phyloP scores from a whole-genome alignment of 2,113 vertebrate species.

The Ammodytes marinus region DNA sequence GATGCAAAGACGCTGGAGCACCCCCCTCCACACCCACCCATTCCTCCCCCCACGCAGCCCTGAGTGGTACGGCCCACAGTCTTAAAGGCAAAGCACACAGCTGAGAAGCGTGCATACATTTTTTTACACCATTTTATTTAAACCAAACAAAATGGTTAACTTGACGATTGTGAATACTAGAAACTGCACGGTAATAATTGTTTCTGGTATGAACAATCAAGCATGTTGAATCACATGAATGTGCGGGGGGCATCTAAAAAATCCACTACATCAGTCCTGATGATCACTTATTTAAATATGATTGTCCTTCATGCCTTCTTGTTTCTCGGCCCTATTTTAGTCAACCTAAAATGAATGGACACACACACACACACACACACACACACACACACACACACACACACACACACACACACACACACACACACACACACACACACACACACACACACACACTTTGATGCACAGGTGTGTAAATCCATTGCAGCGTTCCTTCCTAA shows the following conservation, averaged over 20 bases:
- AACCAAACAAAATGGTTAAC: constrained; percentile 18
- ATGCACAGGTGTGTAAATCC: constrained; percentile 47
- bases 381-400: too few relatives aligned
- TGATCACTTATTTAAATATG: constrained; percentile 30
- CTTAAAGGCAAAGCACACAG: constrained; percentile 83
- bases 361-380: background rate
- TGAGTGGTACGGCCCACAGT: constrained; percentile 79
- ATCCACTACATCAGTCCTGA: background rate
- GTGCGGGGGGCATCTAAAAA: background rate
- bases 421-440: background rate
- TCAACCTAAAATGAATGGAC: constrained; percentile 14
- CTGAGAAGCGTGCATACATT: constrained; percentile 59
- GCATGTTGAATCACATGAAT: background rate
- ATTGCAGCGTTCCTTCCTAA: constrained; percentile 37
- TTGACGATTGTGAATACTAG: background rate
- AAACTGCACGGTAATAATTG: background rate
- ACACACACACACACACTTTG: constrained; percentile 1
- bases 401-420: background rate
- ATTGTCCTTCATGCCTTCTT: constrained; percentile 32
- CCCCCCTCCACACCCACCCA: background rate
- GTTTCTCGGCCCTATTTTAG: background rate
- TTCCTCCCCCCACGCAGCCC: constrained; percentile 49
- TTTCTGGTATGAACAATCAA: background rate
- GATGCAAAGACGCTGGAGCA: constrained; percentile 69
- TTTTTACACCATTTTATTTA: constrained; percentile 29